Evolutionary conservation across 2,113 vertebrate genomes (phyloP).

Genomic region (Istiophorus platypterus): DNA sequence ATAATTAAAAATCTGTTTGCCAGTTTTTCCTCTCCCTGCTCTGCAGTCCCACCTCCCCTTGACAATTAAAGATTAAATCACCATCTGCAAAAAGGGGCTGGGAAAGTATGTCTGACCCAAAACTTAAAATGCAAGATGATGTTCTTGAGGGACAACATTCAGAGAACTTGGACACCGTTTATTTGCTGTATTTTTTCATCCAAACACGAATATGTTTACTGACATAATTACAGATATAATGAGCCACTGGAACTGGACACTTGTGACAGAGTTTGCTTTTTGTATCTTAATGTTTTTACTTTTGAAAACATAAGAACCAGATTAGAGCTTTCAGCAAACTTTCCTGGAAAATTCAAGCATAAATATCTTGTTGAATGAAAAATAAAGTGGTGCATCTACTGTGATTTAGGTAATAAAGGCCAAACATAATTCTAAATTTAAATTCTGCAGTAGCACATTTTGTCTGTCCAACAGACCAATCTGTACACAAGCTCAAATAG

Average conservation of each 20-base stretch:
- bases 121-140: conserved; percentile 66
- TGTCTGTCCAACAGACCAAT: conserved; percentile 49
- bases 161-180: conserved; percentile 36
- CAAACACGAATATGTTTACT: conserved; percentile 44
- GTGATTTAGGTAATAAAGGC: background rate
- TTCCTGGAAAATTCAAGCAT: background rate
- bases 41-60: conserved; percentile 67
- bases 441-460: conserved; percentile 33
- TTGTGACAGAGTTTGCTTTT: conserved; percentile 1
- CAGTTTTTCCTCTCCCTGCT: conserved; percentile 72
- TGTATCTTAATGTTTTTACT: conserved; percentile 30
- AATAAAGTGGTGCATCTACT: background rate
- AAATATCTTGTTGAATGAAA: background rate
- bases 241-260: conserved; percentile 28
- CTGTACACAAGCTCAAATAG: conserved; percentile 50
- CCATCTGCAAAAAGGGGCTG: conserved; percentile 77
- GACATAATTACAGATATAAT: conserved; percentile 34
- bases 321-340: background rate
- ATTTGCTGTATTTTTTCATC: conserved; percentile 39
- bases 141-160: conserved; percentile 51
- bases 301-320: background rate
- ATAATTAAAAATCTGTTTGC: conserved; percentile 85
- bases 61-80: conserved; percentile 85
- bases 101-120: conserved; percentile 73
- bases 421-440: conserved; percentile 28